These are phyloP conservation scores for Ceyx margarethae DNA, from an alignment of 2,113 vertebrate species.

Conservation along the genomic window DNA sequence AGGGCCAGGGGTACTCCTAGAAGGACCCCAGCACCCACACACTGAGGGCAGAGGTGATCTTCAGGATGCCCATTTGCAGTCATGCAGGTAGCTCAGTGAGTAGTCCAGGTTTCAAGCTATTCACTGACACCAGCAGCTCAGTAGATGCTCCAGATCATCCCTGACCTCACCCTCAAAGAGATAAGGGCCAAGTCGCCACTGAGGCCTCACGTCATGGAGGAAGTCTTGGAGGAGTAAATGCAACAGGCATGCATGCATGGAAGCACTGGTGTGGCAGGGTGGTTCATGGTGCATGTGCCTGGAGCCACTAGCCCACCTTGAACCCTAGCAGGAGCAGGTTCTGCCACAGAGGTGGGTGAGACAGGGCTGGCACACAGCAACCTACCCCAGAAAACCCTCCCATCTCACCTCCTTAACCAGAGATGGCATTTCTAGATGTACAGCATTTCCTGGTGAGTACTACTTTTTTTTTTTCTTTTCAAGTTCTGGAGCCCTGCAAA, in stretches of 20 bases:
- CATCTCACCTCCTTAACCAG: not conserved
- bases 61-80: not conserved
- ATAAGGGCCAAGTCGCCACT: not conserved
- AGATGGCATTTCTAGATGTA: not conserved
- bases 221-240: not conserved
- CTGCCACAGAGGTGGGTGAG: not conserved
- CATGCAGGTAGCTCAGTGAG: fast-evolving
- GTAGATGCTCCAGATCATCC: not conserved
- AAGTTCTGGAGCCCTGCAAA: not conserved
- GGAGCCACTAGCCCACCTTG: not conserved
- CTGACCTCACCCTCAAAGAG: not conserved
- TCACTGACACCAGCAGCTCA: fast-evolving
- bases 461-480: not conserved
- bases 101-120: not conserved
- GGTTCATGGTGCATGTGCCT: not conserved
- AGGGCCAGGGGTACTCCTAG: not conserved
- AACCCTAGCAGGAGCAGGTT: not conserved
- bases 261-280: not conserved
- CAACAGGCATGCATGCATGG: not conserved
- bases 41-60: not conserved
- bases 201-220: not conserved
- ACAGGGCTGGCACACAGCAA: not conserved
- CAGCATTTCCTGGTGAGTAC: not conserved
- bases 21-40: not conserved
- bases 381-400: not conserved